Evolutionary conservation across 2,888 invertebrate species (phyloP).

Genomic region (Acronicta leporina): DNA sequence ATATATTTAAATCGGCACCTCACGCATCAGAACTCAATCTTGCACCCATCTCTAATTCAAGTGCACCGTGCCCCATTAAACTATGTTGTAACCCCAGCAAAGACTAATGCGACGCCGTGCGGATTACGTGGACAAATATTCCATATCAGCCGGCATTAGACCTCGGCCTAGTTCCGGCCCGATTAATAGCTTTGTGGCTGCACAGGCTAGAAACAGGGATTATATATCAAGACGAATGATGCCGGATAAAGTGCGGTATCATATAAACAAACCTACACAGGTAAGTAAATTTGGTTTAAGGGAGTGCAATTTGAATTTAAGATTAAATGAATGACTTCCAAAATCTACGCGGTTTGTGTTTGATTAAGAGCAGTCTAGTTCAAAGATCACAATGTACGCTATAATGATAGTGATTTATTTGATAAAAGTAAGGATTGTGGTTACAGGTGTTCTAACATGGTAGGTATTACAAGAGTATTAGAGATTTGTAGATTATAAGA

Average conservation of each 20-base stretch:
- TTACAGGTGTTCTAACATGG: too few relatives aligned
- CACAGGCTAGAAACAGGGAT: conserved; percentile 40
- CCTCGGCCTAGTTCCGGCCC: conserved; percentile 32
- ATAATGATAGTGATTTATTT: too few relatives aligned
- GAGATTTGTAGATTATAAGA: too few relatives aligned
- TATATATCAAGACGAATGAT: conserved; percentile 21
- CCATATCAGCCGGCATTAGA: conserved; percentile 47
- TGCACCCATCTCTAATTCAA: conserved; percentile 7
- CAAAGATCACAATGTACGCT: too few relatives aligned
- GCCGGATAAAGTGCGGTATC: conserved; percentile 38
- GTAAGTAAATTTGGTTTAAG: conserved; percentile 19
- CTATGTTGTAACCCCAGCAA: conserved; percentile 8
- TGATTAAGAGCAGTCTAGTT: too few relatives aligned
- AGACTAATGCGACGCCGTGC: conserved; percentile 34
- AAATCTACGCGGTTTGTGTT: too few relatives aligned
- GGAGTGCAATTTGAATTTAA: not conserved
- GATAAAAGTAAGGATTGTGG: too few relatives aligned
- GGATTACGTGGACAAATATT: conserved; percentile 55
- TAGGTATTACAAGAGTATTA: too few relatives aligned
- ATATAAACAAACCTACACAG: conserved; percentile 10
- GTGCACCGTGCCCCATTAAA: not conserved
- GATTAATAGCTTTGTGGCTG: conserved; percentile 51
- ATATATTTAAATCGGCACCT: too few relatives aligned
- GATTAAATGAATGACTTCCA: not conserved
- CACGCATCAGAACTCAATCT: too few relatives aligned